Percentiles rank a stretch among this genome's conserved stretches.
phyloP scores from a whole-genome alignment of 2,888 invertebrate genomes.

The Xylocampa areola region DNA sequence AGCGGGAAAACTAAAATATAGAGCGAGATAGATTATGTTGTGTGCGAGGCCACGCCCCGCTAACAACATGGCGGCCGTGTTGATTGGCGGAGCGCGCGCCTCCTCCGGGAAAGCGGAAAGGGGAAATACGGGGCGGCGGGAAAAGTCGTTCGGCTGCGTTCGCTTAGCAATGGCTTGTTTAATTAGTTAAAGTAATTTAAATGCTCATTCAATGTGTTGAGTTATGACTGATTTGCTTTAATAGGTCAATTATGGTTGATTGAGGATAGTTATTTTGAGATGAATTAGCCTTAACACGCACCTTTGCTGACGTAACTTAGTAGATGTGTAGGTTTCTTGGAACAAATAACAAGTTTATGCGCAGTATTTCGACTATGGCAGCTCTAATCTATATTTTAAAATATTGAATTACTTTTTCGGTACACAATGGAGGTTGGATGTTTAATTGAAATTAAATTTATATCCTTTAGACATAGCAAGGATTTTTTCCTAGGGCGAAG shows the following conservation, averaged over 20 bases:
- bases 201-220: slow-evolving; percentile 47
- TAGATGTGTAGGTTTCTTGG: neutral
- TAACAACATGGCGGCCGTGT: slow-evolving; percentile 91
- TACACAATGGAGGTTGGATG: too few relatives aligned
- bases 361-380: too few relatives aligned
- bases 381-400: too few relatives aligned
- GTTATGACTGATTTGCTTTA: slow-evolving; percentile 46
- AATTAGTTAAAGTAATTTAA: slow-evolving; percentile 56
- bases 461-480: too few relatives aligned
- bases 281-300: slow-evolving; percentile 22
- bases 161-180: slow-evolving; percentile 45
- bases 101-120: slow-evolving; percentile 82
- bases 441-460: too few relatives aligned
- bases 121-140: slow-evolving; percentile 72
- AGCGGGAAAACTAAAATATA: slow-evolving; percentile 71
- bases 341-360: neutral
- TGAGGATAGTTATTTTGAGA: slow-evolving; percentile 31
- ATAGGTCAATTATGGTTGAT: slow-evolving; percentile 43
- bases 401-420: too few relatives aligned
- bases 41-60: slow-evolving; percentile 87
- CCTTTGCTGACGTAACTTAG: slow-evolving; percentile 8
- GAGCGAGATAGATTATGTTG: slow-evolving; percentile 72
- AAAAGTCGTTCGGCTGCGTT: slow-evolving; percentile 56
- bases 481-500: too few relatives aligned
- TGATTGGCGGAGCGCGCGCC: slow-evolving; percentile 89